phyloP scores from a whole-genome alignment of 2,113 vertebrate species.

The Urocynchramus pylzowi region DNA sequence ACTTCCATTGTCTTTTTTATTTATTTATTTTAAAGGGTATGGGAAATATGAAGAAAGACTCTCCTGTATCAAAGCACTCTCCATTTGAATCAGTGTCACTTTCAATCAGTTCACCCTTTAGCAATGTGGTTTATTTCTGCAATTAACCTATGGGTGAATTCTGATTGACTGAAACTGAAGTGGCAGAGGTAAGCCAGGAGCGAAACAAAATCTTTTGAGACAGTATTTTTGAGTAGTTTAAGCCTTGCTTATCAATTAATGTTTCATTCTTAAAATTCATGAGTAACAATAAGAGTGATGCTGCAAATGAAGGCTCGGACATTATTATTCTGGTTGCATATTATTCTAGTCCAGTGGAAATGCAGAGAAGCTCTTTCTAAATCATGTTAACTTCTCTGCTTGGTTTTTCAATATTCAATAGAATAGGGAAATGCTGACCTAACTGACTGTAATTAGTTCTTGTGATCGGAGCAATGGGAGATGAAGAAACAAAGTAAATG shows the following conservation, averaged over 20 bases:
- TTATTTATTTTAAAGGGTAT: not conserved
- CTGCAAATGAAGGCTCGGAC: not conserved
- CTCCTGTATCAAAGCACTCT: not conserved
- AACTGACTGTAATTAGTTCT: conserved; percentile 28
- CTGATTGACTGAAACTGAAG: not conserved
- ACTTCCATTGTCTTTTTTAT: not conserved
- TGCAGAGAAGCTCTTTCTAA: not conserved
- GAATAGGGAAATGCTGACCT: not conserved
- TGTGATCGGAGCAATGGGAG: not conserved
- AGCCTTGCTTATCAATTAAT: not conserved
- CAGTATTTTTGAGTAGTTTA: not conserved
- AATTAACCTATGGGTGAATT: not conserved
- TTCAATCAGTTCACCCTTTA: not conserved
- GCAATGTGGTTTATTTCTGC: not conserved
- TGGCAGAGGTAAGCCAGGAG: not conserved
- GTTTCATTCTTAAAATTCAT: not conserved
- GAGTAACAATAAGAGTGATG: not conserved
- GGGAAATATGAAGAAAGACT: not conserved
- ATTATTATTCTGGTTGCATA: not conserved
- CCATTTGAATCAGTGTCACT: not conserved
- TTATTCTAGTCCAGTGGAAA: not conserved
- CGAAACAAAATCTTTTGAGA: not conserved
- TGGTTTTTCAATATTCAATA: not conserved
- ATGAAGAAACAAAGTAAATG: conserved; percentile 26
- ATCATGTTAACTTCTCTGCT: not conserved